These are phyloP conservation scores for Sitobion miscanthi DNA, from an alignment of 1,140 invertebrate species.

Conservation along the genomic window DNA sequence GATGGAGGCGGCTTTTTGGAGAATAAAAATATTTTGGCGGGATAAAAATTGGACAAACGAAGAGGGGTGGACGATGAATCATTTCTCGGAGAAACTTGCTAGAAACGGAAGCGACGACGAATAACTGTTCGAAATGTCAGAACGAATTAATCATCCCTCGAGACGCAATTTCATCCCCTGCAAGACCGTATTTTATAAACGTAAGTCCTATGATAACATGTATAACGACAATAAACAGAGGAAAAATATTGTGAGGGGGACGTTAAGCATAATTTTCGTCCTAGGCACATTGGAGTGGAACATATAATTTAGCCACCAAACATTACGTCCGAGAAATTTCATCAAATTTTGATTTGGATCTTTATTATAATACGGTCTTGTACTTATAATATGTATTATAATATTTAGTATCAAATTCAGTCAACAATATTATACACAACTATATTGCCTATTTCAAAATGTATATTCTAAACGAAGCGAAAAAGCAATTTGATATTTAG, in stretches of 20 bases:
- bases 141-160: constrained; percentile 41
- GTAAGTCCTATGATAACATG: background rate
- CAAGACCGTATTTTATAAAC: background rate
- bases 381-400: background rate
- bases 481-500: background rate
- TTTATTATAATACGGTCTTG: background rate
- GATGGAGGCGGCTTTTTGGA: too few relatives aligned
- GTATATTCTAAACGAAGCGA: background rate
- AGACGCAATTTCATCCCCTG: constrained; percentile 25
- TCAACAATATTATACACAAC: background rate
- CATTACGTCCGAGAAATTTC: background rate
- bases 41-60: constrained; percentile 22
- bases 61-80: constrained; percentile 10
- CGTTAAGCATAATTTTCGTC: background rate
- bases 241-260: background rate
- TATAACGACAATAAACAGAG: background rate
- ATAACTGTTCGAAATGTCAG: constrained; percentile 35
- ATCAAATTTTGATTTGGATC: background rate
- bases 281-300: background rate
- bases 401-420: background rate
- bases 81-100: constrained; percentile 22
- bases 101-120: background rate
- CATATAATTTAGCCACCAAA: background rate
- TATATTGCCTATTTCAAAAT: background rate
- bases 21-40: constrained; percentile 16